Evolutionary conservation across 2,113 vertebrate species (phyloP).

Genomic region (Alethe castanea): DNA sequence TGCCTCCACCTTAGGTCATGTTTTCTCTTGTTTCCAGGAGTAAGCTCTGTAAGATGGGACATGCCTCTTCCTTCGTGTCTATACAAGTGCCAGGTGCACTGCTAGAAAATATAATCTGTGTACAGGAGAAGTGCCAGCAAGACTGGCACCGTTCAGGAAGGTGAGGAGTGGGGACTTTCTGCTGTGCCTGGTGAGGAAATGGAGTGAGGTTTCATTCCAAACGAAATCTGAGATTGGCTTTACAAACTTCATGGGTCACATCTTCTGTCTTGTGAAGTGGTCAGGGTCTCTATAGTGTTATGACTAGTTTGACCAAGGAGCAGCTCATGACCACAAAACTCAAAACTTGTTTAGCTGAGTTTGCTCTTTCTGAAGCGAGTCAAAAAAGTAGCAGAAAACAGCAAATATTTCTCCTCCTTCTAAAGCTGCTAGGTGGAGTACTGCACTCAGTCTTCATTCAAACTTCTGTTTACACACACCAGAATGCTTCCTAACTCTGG

Average conservation of each 20-base stretch:
- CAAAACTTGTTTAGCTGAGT: background rate
- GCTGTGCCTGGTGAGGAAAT: background rate
- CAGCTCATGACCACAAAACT: background rate
- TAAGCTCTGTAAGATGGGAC: background rate
- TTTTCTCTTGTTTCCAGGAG: slow-evolving; percentile 1
- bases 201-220: background rate
- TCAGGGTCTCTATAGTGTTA: background rate
- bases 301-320: background rate
- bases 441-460: background rate
- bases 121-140: background rate
- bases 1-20: background rate
- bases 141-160: background rate
- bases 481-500: background rate
- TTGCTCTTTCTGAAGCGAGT: background rate
- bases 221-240: background rate
- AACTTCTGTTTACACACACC: background rate
- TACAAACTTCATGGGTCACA: background rate
- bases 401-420: background rate
- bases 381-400: background rate
- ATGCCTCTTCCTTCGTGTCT: background rate
- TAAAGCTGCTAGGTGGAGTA: background rate
- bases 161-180: background rate
- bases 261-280: background rate
- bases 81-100: background rate
- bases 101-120: background rate